These are phyloP conservation scores for Pantherophis guttatus DNA, from an alignment of 2,113 vertebrate species.

Conservation along the genomic window DNA sequence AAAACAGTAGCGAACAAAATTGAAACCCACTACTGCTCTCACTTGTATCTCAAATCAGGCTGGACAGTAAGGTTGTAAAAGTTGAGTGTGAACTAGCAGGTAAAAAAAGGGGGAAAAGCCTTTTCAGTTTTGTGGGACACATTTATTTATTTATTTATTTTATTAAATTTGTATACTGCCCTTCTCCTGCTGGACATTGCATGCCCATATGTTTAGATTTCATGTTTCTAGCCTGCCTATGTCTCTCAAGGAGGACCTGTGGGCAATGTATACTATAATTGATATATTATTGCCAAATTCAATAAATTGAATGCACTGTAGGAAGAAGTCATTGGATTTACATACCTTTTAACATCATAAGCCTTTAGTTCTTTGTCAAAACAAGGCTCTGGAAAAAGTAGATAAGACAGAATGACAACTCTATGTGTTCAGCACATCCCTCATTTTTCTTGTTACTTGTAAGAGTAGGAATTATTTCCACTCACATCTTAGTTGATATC, in stretches of 20 bases:
- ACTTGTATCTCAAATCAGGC: not conserved
- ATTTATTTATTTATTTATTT: too few relatives aligned
- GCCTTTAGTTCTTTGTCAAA: not conserved
- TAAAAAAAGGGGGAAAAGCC: not conserved
- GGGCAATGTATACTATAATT: not conserved
- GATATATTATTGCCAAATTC: not conserved
- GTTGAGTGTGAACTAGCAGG: not conserved
- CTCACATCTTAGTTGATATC: not conserved
- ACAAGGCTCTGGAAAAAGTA: not conserved
- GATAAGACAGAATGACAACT: not conserved
- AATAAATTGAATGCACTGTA: not conserved
- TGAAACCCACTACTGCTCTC: too few relatives aligned
- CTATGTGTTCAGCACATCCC: not conserved
- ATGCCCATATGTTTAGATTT: not conserved
- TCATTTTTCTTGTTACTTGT: not conserved
- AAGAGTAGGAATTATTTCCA: not conserved
- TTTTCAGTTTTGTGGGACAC: not conserved
- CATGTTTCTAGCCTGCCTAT: not conserved
- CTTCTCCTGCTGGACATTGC: not conserved
- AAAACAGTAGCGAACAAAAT: too few relatives aligned
- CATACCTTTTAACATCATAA: not conserved
- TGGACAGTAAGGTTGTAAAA: not conserved
- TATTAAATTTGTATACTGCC: too few relatives aligned
- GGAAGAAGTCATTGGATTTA: not conserved
- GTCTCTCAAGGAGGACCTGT: not conserved